A percentile compares a stretch with the other conserved stretches of the same genome.
Conservation (phyloP, 2,113 vertebrate genomes). For the Egretta garzetta region DNA sequence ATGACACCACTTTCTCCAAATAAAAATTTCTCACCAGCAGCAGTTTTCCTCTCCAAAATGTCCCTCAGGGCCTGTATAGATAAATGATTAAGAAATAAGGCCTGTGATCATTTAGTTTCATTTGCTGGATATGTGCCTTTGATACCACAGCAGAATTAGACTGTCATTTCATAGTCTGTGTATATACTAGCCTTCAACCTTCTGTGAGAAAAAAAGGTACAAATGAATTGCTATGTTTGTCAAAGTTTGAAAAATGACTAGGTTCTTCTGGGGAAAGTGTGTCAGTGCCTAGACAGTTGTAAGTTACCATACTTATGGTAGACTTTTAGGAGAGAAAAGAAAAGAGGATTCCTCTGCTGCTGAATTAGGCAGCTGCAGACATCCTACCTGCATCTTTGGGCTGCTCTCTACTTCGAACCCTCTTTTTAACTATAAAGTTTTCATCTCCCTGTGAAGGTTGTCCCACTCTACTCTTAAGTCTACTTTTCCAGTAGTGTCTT, state of each 20-base stretch:
- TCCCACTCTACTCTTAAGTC: background rate
- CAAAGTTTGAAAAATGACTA: background rate
- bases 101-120: background rate
- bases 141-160: background rate
- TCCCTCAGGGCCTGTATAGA: background rate
- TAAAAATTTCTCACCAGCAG: background rate
- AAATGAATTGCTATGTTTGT: background rate
- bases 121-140: background rate
- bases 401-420: background rate
- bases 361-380: background rate
- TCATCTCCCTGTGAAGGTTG: background rate
- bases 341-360: background rate
- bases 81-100: background rate
- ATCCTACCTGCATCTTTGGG: background rate
- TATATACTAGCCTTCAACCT: background rate
- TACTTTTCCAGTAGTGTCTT: background rate
- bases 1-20: background rate
- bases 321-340: background rate
- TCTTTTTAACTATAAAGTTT: background rate
- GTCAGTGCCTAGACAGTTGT: background rate
- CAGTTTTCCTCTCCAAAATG: background rate
- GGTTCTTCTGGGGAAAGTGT: background rate
- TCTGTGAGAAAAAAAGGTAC: background rate
- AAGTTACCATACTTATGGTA: background rate
- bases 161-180: background rate